These are phyloP conservation scores for Mandrillus leucophaeus DNA, from an alignment of 2,113 vertebrate genomes.

Conservation along the genomic window DNA sequence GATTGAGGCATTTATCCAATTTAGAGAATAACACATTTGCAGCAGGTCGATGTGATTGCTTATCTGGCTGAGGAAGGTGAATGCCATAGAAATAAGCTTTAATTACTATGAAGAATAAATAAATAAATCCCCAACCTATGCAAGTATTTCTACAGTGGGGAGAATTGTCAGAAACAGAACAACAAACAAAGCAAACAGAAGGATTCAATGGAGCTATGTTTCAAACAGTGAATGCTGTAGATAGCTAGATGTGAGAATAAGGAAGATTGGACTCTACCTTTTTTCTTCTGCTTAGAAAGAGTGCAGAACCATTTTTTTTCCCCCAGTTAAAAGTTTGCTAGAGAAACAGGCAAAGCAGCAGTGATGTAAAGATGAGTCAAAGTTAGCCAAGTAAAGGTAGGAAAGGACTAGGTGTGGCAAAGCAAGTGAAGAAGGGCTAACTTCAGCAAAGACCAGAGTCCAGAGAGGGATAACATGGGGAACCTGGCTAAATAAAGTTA, in stretches of 20 bases:
- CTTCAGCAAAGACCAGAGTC: rapidly evolving
- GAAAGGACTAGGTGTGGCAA: not conserved
- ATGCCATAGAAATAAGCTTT: constrained; percentile 12
- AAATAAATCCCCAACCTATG: not conserved
- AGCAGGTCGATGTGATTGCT: not conserved
- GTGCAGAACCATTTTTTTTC: not conserved
- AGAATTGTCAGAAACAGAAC: not conserved
- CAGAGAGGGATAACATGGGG: rapidly evolving
- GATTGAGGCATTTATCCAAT: not conserved
- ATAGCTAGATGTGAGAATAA: not conserved
- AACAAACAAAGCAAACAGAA: not conserved
- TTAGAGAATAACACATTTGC: constrained; percentile 5
- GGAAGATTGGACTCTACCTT: not conserved
- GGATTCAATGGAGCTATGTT: not conserved
- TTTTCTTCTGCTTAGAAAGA: not conserved
- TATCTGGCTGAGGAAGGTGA: not conserved
- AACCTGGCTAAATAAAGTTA: not conserved
- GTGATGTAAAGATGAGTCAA: not conserved
- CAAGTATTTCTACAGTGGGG: not conserved
- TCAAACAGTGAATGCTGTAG: not conserved
- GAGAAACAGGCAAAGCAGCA: not conserved
- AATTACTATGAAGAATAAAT: not conserved
- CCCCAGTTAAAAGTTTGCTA: not conserved
- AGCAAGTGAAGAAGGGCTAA: not conserved
- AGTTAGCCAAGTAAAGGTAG: not conserved